These are phyloP conservation scores for Toxonevra muliebris DNA, from an alignment of 2,888 invertebrate species.

Conservation along the genomic window DNA sequence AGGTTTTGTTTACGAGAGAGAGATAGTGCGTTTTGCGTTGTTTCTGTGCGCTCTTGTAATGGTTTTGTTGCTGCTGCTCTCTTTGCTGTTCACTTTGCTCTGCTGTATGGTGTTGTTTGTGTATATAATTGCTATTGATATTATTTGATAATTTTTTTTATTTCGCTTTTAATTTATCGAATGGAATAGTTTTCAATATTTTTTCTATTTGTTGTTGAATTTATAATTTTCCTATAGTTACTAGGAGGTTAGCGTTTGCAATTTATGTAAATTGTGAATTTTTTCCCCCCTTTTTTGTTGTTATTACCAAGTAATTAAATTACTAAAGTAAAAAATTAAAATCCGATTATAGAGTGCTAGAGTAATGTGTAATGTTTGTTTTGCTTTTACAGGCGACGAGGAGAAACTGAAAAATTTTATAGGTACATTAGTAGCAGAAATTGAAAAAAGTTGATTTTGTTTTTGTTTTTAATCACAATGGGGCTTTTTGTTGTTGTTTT, in stretches of 20 bases:
- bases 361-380: background rate
- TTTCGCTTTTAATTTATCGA: conserved; percentile 18
- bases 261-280: background rate
- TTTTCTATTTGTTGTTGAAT: conserved; percentile 13
- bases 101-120: background rate
- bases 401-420: background rate
- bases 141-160: conserved; percentile 23
- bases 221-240: conserved; percentile 1
- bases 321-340: background rate
- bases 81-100: no score
- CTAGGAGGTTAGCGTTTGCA: no score
- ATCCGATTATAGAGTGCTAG: conserved; percentile 5
- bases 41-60: background rate
- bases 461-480: background rate
- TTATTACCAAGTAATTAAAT: background rate
- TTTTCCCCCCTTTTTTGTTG: conserved; percentile 5
- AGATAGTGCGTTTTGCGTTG: background rate
- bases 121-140: conserved; percentile 24
- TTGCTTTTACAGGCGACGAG: background rate
- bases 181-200: conserved; percentile 11
- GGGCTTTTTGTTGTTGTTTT: background rate
- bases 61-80: no score
- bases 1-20: conserved; percentile 13
- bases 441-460: background rate
- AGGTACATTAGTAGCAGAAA: background rate